phyloP scores from a whole-genome alignment of 2,113 vertebrate genomes.

The Fukomys damarensis region DNA sequence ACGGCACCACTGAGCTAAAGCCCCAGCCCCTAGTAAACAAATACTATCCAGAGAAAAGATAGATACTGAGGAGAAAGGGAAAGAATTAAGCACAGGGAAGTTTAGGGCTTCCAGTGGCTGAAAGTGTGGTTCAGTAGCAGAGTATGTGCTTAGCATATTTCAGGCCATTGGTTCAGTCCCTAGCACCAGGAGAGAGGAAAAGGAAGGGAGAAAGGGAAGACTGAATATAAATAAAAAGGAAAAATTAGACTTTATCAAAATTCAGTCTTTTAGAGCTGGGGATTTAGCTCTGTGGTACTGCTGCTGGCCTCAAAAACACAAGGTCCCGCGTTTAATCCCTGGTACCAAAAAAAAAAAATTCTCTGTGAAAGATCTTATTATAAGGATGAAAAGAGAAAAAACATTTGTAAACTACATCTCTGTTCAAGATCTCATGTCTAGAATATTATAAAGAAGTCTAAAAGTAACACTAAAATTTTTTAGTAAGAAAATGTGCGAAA shows the following conservation, averaged over 20 bases:
- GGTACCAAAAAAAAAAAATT: no score
- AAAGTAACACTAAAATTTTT: background rate
- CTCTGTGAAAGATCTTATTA: background rate
- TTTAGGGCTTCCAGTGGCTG: background rate
- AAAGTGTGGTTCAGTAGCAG: no score
- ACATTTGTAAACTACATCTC: background rate
- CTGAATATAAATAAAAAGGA: background rate
- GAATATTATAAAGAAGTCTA: background rate
- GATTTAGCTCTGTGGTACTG: no score
- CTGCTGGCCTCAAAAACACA: no score
- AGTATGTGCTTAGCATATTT: no score
- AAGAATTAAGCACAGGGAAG: background rate
- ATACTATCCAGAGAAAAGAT: background rate
- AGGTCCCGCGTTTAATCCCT: no score
- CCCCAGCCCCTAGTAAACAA: no score
- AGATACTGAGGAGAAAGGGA: background rate
- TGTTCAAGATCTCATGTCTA: background rate
- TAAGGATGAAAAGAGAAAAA: background rate
- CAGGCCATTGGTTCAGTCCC: no score
- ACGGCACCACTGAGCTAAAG: no score
- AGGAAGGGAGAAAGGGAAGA: background rate
- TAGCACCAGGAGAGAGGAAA: no score
- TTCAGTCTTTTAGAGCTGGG: background rate
- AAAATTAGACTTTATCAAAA: background rate
- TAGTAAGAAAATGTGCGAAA: background rate